phyloP scores from a whole-genome alignment of 2,888 invertebrate species.

The Cephus spinipes region DNA sequence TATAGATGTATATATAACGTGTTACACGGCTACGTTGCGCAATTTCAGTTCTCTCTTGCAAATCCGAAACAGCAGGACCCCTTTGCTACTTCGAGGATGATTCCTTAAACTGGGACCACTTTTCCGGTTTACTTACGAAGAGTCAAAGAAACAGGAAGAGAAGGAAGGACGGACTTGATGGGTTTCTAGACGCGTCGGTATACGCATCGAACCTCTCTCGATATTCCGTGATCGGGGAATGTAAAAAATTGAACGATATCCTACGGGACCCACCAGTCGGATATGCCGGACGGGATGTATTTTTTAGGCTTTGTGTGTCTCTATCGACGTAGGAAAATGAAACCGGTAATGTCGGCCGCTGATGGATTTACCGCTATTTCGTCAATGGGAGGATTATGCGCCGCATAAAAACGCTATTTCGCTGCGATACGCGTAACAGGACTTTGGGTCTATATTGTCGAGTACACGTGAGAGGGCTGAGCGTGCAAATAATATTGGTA shows the following conservation, averaged over 20 bases:
- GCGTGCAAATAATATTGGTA: neutral
- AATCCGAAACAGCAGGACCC: neutral
- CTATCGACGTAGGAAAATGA: constrained; percentile 60
- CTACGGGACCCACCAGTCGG: constrained; percentile 31
- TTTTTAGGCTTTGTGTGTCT: constrained; percentile 56
- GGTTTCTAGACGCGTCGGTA: neutral
- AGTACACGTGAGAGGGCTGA: neutral
- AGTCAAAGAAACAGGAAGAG: neutral
- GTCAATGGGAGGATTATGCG: constrained; percentile 63
- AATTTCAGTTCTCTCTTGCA: neutral
- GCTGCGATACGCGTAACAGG: constrained; percentile 28
- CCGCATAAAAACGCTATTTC: constrained; percentile 64
- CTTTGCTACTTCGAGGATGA: neutral
- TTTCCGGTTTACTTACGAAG: neutral
- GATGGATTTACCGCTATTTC: constrained; percentile 60
- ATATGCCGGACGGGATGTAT: constrained; percentile 47
- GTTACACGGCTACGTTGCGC: neutral
- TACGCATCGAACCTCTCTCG: neutral
- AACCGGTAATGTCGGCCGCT: constrained; percentile 61
- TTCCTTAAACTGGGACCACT: neutral
- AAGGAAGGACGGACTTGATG: neutral
- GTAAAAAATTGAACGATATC: constrained; percentile 60
- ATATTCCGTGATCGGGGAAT: constrained; percentile 9
- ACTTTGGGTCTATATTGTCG: neutral
- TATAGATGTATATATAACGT: neutral